Percentiles rank a stretch among this genome's conserved stretches.
These are phyloP conservation scores for Laticauda colubrina DNA, from an alignment of 2,113 vertebrate species.

Conservation along the genomic window DNA sequence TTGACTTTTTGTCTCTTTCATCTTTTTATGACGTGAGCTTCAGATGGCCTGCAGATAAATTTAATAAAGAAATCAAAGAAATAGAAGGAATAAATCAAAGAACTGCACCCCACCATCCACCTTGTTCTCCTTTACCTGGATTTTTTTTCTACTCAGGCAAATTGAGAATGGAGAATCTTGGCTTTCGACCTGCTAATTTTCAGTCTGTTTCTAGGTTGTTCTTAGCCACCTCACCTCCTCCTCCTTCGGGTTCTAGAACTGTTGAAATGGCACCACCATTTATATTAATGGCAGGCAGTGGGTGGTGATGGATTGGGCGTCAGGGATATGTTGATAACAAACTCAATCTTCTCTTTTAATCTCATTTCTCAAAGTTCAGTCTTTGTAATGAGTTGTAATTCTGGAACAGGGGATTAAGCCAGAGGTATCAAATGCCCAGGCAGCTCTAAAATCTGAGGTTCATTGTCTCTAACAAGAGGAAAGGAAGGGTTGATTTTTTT, in stretches of 20 bases:
- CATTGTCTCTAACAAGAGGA: neutral
- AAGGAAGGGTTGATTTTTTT: neutral
- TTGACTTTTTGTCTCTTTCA: neutral
- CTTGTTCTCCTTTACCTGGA: neutral
- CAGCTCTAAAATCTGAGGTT: neutral
- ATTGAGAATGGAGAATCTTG: neutral
- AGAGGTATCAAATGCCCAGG: neutral
- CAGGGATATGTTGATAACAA: neutral
- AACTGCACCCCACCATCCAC: rapidly evolving
- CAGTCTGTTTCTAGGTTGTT: rapidly evolving
- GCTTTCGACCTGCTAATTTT: neutral
- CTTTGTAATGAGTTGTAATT: constrained; percentile 9
- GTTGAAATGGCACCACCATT: neutral
- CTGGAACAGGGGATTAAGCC: neutral
- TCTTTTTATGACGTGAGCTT: neutral
- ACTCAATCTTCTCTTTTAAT: neutral
- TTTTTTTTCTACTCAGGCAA: neutral
- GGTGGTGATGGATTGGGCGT: neutral
- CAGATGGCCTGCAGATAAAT: too few relatives aligned
- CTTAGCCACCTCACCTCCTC: rapidly evolving
- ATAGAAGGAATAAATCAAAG: neutral
- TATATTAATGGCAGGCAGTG: neutral
- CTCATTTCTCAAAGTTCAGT: constrained; percentile 22
- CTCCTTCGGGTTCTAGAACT: rapidly evolving
- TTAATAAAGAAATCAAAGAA: too few relatives aligned